Evolutionary conservation across 2,113 vertebrate species (phyloP), one percentile per base, ranked within the genome.

Genomic region (Labeo rohita): DNA sequence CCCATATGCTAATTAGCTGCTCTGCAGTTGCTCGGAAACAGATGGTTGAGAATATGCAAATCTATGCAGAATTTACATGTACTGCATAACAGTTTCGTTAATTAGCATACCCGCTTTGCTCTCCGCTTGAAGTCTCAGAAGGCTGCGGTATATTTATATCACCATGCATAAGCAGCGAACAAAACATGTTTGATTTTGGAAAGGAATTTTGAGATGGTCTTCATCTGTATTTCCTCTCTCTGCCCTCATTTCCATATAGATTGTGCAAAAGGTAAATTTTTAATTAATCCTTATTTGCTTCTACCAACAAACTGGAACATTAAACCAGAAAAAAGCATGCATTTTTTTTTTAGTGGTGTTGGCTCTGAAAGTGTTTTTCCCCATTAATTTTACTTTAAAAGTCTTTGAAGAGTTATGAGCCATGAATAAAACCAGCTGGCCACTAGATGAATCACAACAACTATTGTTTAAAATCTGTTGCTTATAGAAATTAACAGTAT

Each of bases 11-110:
- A 98, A 99, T 98, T 97, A 98, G 96, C 95, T 90, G 92, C 95
- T 96, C 96, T 94, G 95, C 94, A 95, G 96, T 97, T 97, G 95
- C 97, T 94, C 93, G 96, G 95, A 98, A 98, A 99, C 98, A 99
- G 97, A 98, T 98, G 97, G 96, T 95, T 87, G 94, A 95, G 96
- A 99, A 97, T 97, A 99, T 99, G 98, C 96, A 99, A 97, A 99
- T 99, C 95, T 95, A 96, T 97, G 97, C 97, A 98, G 97, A 96
- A 99, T 97, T 96, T 96, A 96, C 96, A 96, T 97, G 93, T 92
- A 93, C 95, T 95, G 95, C 96, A 97, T 96, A 98, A 96, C 96
- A 93, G 95, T 95, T 95, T 92, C 92, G 92, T 97, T 97, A 97
- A 98, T 99, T 98, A 98, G 95, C 96, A 96, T 96, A 95, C 95